phyloP scores from a whole-genome alignment of 2,113 vertebrate genomes.

The Istiophorus platypterus region DNA sequence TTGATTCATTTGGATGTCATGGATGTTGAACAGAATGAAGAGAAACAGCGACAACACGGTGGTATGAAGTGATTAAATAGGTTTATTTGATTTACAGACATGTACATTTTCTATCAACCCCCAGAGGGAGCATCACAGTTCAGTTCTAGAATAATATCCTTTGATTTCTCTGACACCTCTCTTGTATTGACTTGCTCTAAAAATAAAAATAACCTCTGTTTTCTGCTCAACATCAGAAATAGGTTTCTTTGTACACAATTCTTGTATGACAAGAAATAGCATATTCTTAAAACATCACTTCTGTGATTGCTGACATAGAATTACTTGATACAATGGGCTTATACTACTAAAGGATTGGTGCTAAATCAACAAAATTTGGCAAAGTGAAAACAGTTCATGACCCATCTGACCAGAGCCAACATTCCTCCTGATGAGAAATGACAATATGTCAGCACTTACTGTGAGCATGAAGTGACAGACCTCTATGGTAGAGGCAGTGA shows the following conservation, averaged over 20 bases:
- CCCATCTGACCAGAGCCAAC: constrained; percentile 57
- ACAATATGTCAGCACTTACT: constrained; percentile 41
- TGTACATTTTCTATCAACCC: constrained; percentile 90
- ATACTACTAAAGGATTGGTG: constrained; percentile 56
- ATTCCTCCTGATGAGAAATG: constrained; percentile 37
- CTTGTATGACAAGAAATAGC: constrained; percentile 99
- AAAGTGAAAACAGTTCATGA: constrained; percentile 70
- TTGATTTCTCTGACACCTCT: constrained; percentile 62
- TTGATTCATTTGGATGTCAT: not conserved
- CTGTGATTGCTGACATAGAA: constrained; percentile 77
- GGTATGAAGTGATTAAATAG: constrained; percentile 87
- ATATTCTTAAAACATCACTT: constrained; percentile 82
- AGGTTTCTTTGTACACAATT: constrained; percentile 89
- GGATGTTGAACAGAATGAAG: not conserved
- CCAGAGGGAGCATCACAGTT: constrained; percentile 90
- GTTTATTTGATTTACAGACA: constrained; percentile 98
- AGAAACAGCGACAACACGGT: constrained; percentile 3
- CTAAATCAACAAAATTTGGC: constrained; percentile 77
- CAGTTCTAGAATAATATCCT: constrained; percentile 80
- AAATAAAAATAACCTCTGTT: constrained; percentile 96
- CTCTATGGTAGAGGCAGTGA: constrained; percentile 24
- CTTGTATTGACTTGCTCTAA: constrained; percentile 87
- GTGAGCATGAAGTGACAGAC: constrained; percentile 55
- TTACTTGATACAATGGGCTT: constrained; percentile 59
- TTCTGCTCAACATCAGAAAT: constrained; percentile 96